phyloP scores from a whole-genome alignment of 2,797 vertebrate species.

The Melanotaenia boesemani region DNA sequence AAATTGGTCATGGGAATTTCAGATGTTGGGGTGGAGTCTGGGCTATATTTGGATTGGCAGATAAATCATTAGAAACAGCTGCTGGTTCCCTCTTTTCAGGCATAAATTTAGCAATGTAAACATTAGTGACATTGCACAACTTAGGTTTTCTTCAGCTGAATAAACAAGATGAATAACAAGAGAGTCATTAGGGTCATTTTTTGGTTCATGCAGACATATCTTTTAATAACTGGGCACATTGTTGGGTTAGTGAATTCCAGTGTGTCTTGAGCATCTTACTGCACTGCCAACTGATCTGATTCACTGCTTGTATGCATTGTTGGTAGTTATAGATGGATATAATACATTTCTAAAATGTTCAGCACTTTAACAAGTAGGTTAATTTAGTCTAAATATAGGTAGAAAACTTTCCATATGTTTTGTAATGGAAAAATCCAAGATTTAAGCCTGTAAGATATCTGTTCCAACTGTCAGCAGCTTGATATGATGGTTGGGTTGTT shows the following conservation, averaged over 20 bases:
- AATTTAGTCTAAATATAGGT: slow-evolving; percentile 20
- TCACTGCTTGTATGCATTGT: background rate
- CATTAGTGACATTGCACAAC: slow-evolving; percentile 30
- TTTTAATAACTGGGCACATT: slow-evolving; percentile 17
- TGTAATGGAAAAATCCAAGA: slow-evolving; percentile 30
- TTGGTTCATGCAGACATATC: slow-evolving; percentile 1
- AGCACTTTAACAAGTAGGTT: slow-evolving; percentile 16
- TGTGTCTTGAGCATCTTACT: background rate
- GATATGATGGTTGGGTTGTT: slow-evolving; percentile 16
- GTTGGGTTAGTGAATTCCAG: slow-evolving; percentile 13
- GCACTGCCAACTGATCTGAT: background rate
- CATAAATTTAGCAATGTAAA: slow-evolving; percentile 56
- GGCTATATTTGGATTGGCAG: slow-evolving; percentile 45
- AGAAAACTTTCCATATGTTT: slow-evolving; percentile 10
- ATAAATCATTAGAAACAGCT: slow-evolving; percentile 56
- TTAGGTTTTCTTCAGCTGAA: slow-evolving; percentile 54
- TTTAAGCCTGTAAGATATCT: slow-evolving; percentile 26
- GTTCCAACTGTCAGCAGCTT: slow-evolving; percentile 27
- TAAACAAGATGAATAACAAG: slow-evolving; percentile 44
- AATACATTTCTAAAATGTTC: background rate
- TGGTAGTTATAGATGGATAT: background rate
- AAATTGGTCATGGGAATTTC: slow-evolving; percentile 4
- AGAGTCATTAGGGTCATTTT: slow-evolving; percentile 19
- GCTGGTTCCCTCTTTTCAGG: slow-evolving; percentile 42
- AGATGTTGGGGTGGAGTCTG: slow-evolving; percentile 12